Evolutionary conservation across 1,140 invertebrate genomes (phyloP).

Genomic region (Tetraneura akinire): DNA sequence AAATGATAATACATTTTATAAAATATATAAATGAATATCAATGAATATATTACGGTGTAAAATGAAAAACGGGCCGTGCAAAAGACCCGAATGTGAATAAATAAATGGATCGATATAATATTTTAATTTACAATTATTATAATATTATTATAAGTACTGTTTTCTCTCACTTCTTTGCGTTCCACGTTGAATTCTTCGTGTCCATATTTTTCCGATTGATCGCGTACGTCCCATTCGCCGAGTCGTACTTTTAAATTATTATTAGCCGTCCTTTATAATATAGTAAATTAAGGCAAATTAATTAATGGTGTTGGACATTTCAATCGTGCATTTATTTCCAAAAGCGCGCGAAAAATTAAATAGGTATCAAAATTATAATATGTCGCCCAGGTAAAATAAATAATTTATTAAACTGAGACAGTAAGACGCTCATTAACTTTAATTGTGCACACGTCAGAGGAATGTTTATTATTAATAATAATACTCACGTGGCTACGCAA

Average conservation of each 20-base stretch:
- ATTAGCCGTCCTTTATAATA: slow-evolving; percentile 71
- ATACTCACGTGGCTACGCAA: slow-evolving; percentile 82
- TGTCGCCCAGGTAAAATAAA: too few species aligned
- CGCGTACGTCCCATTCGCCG: slow-evolving; percentile 88
- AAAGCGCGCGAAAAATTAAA: neutral
- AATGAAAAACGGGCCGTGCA: too few species aligned
- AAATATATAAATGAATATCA: too few species aligned
- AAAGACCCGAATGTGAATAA: too few species aligned
- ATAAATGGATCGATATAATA: too few species aligned
- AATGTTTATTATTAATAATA: neutral
- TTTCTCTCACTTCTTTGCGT: slow-evolving; percentile 72
- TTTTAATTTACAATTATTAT: too few species aligned
- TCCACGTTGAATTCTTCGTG: slow-evolving; percentile 89
- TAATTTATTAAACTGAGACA: too few species aligned
- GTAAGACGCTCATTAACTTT: too few species aligned
- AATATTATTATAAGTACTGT: neutral
- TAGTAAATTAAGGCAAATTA: slow-evolving; percentile 43
- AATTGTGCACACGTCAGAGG: too few species aligned
- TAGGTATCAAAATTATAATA: too few species aligned
- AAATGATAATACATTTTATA: too few species aligned
- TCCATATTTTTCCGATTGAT: slow-evolving; percentile 74
- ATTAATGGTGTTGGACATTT: neutral
- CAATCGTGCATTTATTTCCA: neutral
- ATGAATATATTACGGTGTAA: too few species aligned
- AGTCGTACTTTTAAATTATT: slow-evolving; percentile 82